Conservation (phyloP, 2,113 vertebrate species). For the Phodopus roborovskii region DNA sequence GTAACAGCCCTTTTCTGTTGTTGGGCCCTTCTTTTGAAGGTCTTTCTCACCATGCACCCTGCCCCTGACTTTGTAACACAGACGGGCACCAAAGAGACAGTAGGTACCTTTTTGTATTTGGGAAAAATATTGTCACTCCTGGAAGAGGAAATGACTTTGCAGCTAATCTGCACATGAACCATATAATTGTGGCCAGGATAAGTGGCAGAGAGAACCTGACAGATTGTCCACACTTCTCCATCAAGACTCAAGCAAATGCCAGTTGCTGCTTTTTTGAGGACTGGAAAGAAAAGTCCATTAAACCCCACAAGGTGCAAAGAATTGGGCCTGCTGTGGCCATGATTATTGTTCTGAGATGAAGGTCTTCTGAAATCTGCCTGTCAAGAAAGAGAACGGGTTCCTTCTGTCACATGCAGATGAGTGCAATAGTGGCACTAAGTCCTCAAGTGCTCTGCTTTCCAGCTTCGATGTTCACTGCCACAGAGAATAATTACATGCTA, state of each 20-base stretch:
- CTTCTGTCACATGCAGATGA: not conserved
- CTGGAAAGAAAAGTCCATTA: constrained; percentile 70
- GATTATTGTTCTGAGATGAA: constrained; percentile 54
- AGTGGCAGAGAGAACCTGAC: constrained; percentile 58
- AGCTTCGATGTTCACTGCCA: constrained; percentile 41
- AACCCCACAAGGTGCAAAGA: constrained; percentile 47
- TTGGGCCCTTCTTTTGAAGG: constrained; percentile 76
- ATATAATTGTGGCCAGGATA: constrained; percentile 71
- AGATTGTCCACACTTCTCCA: constrained; percentile 68
- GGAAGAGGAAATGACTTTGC: constrained; percentile 73
- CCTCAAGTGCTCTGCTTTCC: not conserved
- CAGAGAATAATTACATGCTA: not conserved
- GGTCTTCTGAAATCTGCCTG: constrained; percentile 52
- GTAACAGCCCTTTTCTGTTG: constrained; percentile 79
- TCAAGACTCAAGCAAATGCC: constrained; percentile 62
- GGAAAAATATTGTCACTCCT: constrained; percentile 75
- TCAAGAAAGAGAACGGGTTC: constrained; percentile 43
- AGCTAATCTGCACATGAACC: constrained; percentile 81
- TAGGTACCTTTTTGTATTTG: constrained; percentile 62
- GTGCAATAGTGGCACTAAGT: constrained; percentile 24
- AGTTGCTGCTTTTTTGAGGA: constrained; percentile 42
- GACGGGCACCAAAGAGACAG: constrained; percentile 74
- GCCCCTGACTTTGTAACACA: constrained; percentile 69
- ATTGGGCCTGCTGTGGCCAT: constrained; percentile 41
- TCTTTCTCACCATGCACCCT: constrained; percentile 65